Conservation (phyloP, 2,888 invertebrate species). For the Apodemia zela region DNA sequence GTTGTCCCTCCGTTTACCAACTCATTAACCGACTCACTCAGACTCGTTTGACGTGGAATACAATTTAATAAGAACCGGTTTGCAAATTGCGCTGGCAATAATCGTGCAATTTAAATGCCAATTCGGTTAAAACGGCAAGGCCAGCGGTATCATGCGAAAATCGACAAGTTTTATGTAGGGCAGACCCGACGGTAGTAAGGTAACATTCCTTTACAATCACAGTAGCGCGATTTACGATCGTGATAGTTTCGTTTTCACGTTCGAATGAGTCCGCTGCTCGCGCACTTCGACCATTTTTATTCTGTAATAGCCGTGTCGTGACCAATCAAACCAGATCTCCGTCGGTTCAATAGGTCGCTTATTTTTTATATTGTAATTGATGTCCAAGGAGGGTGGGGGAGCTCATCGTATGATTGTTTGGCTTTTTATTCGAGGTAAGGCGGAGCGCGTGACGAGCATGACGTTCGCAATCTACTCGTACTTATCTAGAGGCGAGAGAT, state of each 20-base stretch:
- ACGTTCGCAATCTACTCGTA: conserved; percentile 50
- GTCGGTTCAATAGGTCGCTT: conserved; percentile 50
- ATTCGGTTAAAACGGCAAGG: conserved; percentile 63
- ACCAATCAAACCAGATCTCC: conserved; percentile 47
- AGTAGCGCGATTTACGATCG: conserved; percentile 65
- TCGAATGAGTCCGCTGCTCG: conserved; percentile 58
- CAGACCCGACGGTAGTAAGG: conserved; percentile 52
- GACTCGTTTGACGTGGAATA: conserved; percentile 50
- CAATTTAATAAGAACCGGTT: conserved; percentile 63
- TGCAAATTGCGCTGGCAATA: conserved; percentile 58
- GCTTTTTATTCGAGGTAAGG: conserved; percentile 45
- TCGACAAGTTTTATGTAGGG: conserved; percentile 71
- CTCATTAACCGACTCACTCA: conserved; percentile 46
- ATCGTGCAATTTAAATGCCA: conserved; percentile 69
- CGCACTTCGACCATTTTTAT: conserved; percentile 55
- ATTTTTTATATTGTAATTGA: conserved; percentile 36
- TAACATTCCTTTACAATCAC: conserved; percentile 63
- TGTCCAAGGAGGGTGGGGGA: conserved; percentile 34
- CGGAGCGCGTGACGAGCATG: conserved; percentile 54
- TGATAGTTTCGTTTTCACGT: conserved; percentile 74
- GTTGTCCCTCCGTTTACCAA: conserved; percentile 40
- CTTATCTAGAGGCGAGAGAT: conserved; percentile 50
- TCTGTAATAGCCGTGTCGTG: conserved; percentile 47
- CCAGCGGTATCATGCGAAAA: conserved; percentile 68
- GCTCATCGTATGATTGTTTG: conserved; percentile 44